phyloP scores from a whole-genome alignment of 2,888 invertebrate genomes.

The Chymomyza procnemis region DNA sequence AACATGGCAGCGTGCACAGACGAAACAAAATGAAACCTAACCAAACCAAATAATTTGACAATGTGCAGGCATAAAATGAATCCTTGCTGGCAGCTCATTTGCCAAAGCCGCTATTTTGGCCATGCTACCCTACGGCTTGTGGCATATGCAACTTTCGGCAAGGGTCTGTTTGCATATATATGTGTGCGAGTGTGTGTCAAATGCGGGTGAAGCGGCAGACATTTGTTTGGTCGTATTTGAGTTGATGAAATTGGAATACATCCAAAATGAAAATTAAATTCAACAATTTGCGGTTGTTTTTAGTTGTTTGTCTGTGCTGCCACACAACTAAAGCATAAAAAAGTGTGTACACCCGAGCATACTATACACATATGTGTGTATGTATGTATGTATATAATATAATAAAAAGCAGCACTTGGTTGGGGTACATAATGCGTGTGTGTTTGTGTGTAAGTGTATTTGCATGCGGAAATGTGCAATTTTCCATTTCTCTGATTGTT shows the following conservation, averaged over 20 bases:
- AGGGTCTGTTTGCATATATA: background rate
- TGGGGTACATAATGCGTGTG: conserved; percentile 5
- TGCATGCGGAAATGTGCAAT: conserved; percentile 12
- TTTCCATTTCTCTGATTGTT: conserved; percentile 52
- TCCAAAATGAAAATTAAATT: conserved; percentile 63
- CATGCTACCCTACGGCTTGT: background rate
- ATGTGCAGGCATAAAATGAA: conserved; percentile 2
- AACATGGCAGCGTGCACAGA: background rate
- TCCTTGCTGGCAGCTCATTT: conserved; percentile 1
- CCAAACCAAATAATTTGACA: background rate
- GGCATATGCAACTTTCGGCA: background rate
- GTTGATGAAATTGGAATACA: conserved; percentile 63
- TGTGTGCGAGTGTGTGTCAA: background rate
- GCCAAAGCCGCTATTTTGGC: background rate
- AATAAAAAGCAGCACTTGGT: conserved; percentile 17
- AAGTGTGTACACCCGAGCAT: background rate
- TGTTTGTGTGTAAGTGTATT: background rate
- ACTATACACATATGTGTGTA: too few species aligned
- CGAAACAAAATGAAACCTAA: background rate
- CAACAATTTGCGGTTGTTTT: conserved; percentile 58
- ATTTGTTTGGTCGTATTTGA: conserved; percentile 28
- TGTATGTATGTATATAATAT: too few species aligned
- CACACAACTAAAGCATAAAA: conserved; percentile 6
- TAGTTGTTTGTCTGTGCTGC: conserved; percentile 37
- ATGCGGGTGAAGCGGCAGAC: background rate